These are phyloP conservation scores for Pantelozetes paolii DNA, from an alignment of 2,888 invertebrate genomes.

Conservation along the genomic window DNA sequence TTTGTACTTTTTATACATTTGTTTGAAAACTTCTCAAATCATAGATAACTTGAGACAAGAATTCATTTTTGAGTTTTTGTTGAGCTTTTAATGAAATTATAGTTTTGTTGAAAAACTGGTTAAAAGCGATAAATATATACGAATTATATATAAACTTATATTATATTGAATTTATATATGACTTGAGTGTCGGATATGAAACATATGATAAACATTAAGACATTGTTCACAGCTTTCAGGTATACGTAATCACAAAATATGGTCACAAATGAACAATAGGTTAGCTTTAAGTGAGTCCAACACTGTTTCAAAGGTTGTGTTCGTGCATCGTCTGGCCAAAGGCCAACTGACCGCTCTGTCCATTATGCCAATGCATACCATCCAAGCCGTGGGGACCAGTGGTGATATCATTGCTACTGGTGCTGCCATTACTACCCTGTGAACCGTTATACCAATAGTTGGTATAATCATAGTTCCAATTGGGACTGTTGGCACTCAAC, in stretches of 20 bases:
- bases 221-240: neutral
- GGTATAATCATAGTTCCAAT: constrained; percentile 23
- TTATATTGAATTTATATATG: no score
- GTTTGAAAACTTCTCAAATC: no score
- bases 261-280: neutral
- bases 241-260: constrained; percentile 2
- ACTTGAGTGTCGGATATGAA: constrained; percentile 4
- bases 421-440: neutral
- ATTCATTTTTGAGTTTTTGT: neutral
- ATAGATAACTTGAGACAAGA: neutral
- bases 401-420: neutral
- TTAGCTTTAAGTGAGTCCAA: neutral
- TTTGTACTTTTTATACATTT: neutral
- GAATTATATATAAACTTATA: constrained; percentile 6
- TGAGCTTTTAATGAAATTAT: constrained; percentile 11
- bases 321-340: constrained; percentile 17
- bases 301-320: constrained; percentile 7
- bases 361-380: neutral
- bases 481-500: neutral
- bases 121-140: constrained; percentile 4
- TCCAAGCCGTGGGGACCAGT: neutral
- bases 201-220: constrained; percentile 22
- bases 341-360: constrained; percentile 22
- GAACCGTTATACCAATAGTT: constrained; percentile 13
- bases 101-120: neutral